Evolutionary conservation across 2,888 invertebrate species (phyloP), one percentile per base, ranked within the genome.

Genomic region (Lobophora halterata): DNA sequence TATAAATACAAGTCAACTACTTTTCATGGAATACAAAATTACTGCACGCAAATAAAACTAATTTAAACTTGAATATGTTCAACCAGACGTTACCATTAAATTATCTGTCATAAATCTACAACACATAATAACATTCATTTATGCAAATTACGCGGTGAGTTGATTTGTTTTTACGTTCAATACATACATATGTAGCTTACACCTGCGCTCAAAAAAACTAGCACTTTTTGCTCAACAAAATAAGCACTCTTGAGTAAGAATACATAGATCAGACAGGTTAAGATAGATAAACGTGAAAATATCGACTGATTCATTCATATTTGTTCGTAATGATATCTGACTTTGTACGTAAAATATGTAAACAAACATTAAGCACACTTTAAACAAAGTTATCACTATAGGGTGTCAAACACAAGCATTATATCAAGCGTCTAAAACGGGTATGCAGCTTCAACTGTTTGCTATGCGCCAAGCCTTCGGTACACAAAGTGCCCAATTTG

Each of bases 21-120:
- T 57, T 65, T 70, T 69, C 61, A 72, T 66, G 53, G 54, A 48
- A 62, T 52, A 55, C 60, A 58, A 63, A 66, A 55, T 57, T 54
- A 53, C 52, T 40, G 56, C 45, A 49, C 44, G 61, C 52, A 58
- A 58, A 60, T 52, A 57, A 58, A 64, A 57, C 49, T 51, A 51
- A 60, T 55, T 61, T 47, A 52, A 46, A 58, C 53, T 49, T 45
- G 50, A 52, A 55, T 39, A 26, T 28, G 14, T 28, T 31, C 28
- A 31, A 35, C 33, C 35, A 32, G 53, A 50, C 39, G 40, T 43
- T 49, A 42, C 30, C 37, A 38, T 52, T 49, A 42, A 53, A 57
- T 55, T 55, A 55, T 48, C 37, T 17, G 19, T 27, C 42, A 54
- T 59, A 54, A 60, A 59, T 61, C 52, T 51, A 46, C 41, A 39